Conservation (phyloP, 2,888 invertebrate species). For the Bhutanitis thaidina region DNA sequence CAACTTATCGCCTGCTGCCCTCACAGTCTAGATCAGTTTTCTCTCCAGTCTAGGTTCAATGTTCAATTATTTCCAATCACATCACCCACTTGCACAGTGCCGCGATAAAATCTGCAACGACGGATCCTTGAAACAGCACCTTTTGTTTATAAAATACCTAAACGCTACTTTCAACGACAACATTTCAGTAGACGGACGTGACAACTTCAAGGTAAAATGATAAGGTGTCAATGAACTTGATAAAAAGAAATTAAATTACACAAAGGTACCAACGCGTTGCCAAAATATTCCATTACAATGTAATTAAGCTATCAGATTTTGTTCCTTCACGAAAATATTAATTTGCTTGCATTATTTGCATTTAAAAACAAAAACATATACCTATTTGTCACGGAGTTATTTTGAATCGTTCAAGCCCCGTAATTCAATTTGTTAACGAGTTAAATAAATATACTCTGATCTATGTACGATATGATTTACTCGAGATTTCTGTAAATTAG, state of each 20-base stretch:
- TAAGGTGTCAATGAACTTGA: conserved; percentile 70
- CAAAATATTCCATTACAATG: conserved; percentile 25
- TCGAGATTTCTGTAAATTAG: too few species aligned
- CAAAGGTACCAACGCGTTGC: conserved; percentile 25
- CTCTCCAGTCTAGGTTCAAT: neutral
- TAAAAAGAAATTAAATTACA: conserved; percentile 46
- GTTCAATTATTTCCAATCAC: conserved; percentile 21
- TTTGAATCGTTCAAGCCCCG: too few species aligned
- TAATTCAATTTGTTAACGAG: too few species aligned
- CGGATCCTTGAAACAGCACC: conserved; percentile 3
- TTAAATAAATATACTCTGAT: too few species aligned
- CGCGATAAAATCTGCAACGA: conserved; percentile 3
- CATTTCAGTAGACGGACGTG: conserved; percentile 47
- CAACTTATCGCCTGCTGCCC: neutral
- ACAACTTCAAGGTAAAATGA: conserved; percentile 69
- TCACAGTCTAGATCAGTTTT: conserved; percentile 10
- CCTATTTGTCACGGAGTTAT: too few species aligned
- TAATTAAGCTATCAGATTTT: conserved; percentile 5
- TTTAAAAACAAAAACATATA: too few species aligned
- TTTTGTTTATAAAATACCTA: conserved; percentile 15
- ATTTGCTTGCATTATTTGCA: too few species aligned
- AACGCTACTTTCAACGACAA: conserved; percentile 27
- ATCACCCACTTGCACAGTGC: conserved; percentile 19
- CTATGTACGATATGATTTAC: too few species aligned
- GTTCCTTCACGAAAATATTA: too few species aligned